A percentile compares a stretch with the other conserved stretches of the same genome.
Evolutionary conservation across 2,113 vertebrate genomes (phyloP).

Genomic region (Tachysurus vachellii): DNA sequence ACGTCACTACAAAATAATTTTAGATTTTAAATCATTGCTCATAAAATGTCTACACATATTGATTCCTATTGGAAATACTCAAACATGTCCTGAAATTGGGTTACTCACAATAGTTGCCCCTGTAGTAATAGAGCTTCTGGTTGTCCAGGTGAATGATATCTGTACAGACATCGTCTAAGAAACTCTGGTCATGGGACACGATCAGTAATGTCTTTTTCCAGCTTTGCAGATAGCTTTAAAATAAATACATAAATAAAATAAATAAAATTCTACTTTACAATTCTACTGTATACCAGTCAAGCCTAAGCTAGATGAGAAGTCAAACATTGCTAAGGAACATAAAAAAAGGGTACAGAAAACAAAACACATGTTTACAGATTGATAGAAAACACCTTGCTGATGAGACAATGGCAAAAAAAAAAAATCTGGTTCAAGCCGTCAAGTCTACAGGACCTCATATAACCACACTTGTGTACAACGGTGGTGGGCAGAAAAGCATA

Average conservation of each 20-base stretch:
- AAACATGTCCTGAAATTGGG: too few relatives aligned
- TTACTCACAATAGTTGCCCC: conserved; percentile 88
- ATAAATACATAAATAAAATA: not conserved
- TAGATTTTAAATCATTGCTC: not conserved
- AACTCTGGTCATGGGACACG: conserved; percentile 93
- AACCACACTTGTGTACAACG: not conserved
- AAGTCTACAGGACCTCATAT: not conserved
- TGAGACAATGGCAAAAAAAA: not conserved
- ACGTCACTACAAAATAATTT: conserved; percentile 75
- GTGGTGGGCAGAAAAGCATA: not conserved
- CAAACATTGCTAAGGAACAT: too few relatives aligned
- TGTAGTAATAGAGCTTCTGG: conserved; percentile 88
- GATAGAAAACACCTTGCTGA: not conserved
- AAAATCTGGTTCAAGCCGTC: not conserved
- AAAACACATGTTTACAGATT: not conserved
- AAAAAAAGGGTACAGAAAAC: not conserved
- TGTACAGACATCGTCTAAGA: conserved; percentile 90
- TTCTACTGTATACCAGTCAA: not conserved
- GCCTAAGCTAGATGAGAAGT: not conserved
- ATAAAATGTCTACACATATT: too few relatives aligned
- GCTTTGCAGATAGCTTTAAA: conserved; percentile 83
- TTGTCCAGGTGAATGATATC: conserved; percentile 87
- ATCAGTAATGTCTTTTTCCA: conserved; percentile 93
- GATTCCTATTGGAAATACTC: not conserved
- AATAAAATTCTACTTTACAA: too few relatives aligned